Percentiles rank a stretch among this genome's conserved stretches.
Evolutionary conservation across 2,797 vertebrate genomes (phyloP).

Genomic region (Tokudaia tokunoshimensis): DNA sequence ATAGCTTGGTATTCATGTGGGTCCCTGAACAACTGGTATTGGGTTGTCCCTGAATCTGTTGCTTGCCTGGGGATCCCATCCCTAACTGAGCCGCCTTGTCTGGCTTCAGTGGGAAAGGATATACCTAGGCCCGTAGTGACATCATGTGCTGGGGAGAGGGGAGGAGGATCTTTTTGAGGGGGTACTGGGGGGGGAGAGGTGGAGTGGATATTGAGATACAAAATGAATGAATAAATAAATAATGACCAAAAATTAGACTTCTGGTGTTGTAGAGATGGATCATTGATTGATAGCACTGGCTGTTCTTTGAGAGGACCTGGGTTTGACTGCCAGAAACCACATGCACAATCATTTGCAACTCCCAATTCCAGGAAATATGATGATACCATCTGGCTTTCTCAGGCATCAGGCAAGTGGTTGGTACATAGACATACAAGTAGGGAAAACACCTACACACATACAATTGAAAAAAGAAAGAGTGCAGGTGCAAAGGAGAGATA

Average conservation of each 20-base stretch:
- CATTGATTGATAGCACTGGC: not conserved
- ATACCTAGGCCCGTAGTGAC: not conserved
- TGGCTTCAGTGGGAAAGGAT: not conserved
- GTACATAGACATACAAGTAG: not conserved
- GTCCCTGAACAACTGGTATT: not conserved
- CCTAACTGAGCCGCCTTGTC: not conserved
- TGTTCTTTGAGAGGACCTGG: not conserved
- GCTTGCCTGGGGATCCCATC: not conserved
- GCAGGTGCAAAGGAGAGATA: not conserved
- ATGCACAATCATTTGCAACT: not conserved
- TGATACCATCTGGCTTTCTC: not conserved
- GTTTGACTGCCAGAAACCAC: not conserved
- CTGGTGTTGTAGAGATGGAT: not conserved
- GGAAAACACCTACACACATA: not conserved
- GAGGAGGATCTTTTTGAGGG: not conserved
- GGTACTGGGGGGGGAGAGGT: too few relatives aligned
- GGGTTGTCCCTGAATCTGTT: not conserved
- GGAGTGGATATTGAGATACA: not conserved
- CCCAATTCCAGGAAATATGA: not conserved
- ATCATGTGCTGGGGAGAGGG: not conserved
- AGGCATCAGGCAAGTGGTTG: not conserved
- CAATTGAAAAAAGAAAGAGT: not conserved
- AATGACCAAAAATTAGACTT: not conserved
- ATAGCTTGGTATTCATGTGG: not conserved
- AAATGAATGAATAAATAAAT: not conserved